These are phyloP conservation scores for Tringa solitaria DNA, from an alignment of 2,113 vertebrate genomes.

Conservation along the genomic window DNA sequence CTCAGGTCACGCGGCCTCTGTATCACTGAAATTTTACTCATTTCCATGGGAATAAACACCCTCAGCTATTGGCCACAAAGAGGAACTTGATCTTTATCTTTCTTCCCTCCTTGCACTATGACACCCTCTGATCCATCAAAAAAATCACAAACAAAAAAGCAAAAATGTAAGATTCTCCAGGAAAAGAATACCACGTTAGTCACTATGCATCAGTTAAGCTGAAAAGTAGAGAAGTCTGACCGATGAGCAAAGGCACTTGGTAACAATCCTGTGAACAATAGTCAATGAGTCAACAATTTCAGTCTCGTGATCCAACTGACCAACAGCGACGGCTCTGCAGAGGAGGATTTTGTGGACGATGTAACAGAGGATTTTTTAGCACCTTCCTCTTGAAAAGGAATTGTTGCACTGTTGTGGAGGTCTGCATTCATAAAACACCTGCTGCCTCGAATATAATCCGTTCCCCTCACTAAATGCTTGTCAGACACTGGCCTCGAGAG, in stretches of 20 bases:
- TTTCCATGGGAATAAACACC: neutral
- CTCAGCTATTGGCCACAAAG: neutral
- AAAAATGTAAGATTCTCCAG: neutral
- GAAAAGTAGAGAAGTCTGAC: neutral
- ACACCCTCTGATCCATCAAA: neutral
- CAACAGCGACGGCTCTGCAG: constrained; percentile 83
- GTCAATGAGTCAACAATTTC: constrained; percentile 89
- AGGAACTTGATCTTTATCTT: neutral
- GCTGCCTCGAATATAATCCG: constrained; percentile 90
- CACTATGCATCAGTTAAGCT: constrained; percentile 55
- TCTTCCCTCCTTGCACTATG: neutral
- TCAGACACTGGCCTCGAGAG: constrained; percentile 77
- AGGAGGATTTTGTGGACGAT: constrained; percentile 59
- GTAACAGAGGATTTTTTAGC: constrained; percentile 69
- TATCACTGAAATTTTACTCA: neutral
- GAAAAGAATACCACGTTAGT: neutral
- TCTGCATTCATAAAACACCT: constrained; percentile 82
- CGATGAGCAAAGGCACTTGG: constrained; percentile 71
- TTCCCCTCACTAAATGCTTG: constrained; percentile 81
- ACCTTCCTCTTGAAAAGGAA: constrained; percentile 85
- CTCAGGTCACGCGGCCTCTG: neutral
- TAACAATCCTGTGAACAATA: constrained; percentile 33
- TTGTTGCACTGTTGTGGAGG: constrained; percentile 87
- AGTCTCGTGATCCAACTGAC: constrained; percentile 88
- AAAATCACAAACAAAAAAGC: neutral